Base-by-base conservation (phyloP, 2,888 invertebrate species). In the Lasioglossum villosulum region DNA sequence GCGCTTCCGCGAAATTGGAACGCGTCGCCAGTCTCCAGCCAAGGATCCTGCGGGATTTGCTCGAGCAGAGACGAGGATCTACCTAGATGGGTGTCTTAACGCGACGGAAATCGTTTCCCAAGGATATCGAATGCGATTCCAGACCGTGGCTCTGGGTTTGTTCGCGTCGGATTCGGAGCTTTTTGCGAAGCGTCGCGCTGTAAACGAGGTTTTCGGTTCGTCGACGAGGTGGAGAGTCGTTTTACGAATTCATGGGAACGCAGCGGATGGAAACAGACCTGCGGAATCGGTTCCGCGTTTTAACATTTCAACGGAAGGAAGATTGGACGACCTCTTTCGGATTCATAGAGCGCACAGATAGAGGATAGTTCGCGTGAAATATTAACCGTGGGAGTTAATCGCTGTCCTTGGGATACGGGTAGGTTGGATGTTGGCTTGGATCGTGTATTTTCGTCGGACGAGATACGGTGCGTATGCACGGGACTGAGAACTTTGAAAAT, bases 211-310 rank as follows among this genome's bases (percentile, higher is more conserved):
- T 68, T 68, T 37, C 19, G 34, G 23, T 37, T 52, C 23, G 48
- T 34, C 48, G 52, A 52, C 23, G 34, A 34, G 10, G 8, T 4
- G 30, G 72, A 14, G 52, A 19, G 56, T 16, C 0, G 8, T 73
- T 27, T 73, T 19, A 48, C 30, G 72, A 73, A 73, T 75, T 48
- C 75, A 8, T 52, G 27, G 23, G n/a, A 23, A 30, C 72, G 75
- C 52, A 23, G 6, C n/a, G 37, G 63, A 68, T 27, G 42, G 75
- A 3, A 37, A 48, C 27, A 19, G 19, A 27, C 8, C 10, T 45
- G 37, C 19, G 34, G 14, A 27, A 48, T 39, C 39, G 66, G 37
- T 39, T 23, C 48, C 39, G 27, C 2, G 34, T 34, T 34, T 74
- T 48, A 73, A 48, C 42, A 42, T 74, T 70, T 56, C 34, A 48